A percentile compares a stretch with the other conserved stretches of the same genome.
Evolutionary conservation across 2,113 vertebrate genomes (phyloP).

Genomic region (Calidris pugnax): DNA sequence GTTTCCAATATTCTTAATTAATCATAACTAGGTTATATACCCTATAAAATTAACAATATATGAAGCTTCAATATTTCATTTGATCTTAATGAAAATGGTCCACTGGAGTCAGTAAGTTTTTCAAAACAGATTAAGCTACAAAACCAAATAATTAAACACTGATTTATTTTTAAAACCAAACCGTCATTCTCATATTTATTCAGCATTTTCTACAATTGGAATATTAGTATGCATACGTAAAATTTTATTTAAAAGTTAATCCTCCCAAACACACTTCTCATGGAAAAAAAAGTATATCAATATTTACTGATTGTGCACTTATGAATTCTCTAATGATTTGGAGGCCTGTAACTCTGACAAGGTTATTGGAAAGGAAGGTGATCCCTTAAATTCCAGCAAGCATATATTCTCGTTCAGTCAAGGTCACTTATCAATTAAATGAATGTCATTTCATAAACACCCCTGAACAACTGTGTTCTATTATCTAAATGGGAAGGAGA

Average conservation of each 20-base stretch:
- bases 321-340: background rate
- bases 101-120: background rate
- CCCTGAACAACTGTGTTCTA: constrained; percentile 68
- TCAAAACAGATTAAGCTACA: background rate
- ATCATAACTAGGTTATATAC: background rate
- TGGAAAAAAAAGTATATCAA: background rate
- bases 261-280: background rate
- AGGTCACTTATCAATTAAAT: constrained; percentile 74
- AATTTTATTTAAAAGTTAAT: background rate
- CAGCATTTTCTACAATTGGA: background rate
- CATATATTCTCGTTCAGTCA: constrained; percentile 33
- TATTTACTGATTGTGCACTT: constrained; percentile 3
- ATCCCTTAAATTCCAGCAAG: constrained; percentile 38
- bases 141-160: background rate
- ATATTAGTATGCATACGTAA: background rate
- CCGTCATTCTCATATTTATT: background rate
- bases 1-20: constrained; percentile 15
- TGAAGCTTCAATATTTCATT: constrained; percentile 2
- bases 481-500: constrained; percentile 67
- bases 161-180: constrained; percentile 12
- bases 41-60: background rate
- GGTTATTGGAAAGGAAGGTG: background rate
- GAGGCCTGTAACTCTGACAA: background rate
- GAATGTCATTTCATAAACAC: constrained; percentile 63
- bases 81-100: background rate